These are phyloP conservation scores for Agapornis canus DNA, from an alignment of 2,797 vertebrate genomes.

Conservation along the genomic window DNA sequence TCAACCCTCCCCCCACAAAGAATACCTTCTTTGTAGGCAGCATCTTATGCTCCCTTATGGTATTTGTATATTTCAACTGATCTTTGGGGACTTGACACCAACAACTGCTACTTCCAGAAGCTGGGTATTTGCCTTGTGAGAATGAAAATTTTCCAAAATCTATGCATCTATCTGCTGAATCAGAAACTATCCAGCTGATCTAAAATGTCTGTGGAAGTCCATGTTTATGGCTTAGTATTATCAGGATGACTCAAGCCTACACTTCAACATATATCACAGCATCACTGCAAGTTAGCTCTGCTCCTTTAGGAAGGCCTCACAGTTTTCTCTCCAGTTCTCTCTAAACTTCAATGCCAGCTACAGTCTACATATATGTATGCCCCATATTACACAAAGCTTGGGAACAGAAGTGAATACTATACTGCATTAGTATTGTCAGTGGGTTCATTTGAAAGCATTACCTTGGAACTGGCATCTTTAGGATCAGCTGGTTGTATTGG, in stretches of 20 bases:
- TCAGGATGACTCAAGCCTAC: neutral
- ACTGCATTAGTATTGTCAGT: neutral
- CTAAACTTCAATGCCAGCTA: neutral
- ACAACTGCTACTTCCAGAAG: neutral
- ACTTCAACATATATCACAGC: neutral
- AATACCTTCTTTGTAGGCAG: neutral
- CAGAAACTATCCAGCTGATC: neutral
- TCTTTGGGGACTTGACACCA: neutral
- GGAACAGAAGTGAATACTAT: neutral
- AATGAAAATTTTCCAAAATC: neutral
- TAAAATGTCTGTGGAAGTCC: neutral
- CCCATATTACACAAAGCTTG: neutral
- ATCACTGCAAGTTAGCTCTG: neutral
- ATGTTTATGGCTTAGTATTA: neutral
- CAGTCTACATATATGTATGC: neutral
- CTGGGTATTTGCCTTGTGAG: neutral
- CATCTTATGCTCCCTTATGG: neutral
- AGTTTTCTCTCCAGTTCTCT: neutral
- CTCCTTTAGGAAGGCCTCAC: neutral
- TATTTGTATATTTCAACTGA: neutral
- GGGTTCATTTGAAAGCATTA: constrained; percentile 58
- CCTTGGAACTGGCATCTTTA: constrained; percentile 92
- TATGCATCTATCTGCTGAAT: neutral
- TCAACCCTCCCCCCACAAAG: neutral
- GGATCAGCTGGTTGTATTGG: constrained; percentile 84